Evolutionary conservation across 2,113 vertebrate genomes (phyloP), one percentile per base, ranked within the genome.

Genomic region (Macheiramphus alcinus): DNA sequence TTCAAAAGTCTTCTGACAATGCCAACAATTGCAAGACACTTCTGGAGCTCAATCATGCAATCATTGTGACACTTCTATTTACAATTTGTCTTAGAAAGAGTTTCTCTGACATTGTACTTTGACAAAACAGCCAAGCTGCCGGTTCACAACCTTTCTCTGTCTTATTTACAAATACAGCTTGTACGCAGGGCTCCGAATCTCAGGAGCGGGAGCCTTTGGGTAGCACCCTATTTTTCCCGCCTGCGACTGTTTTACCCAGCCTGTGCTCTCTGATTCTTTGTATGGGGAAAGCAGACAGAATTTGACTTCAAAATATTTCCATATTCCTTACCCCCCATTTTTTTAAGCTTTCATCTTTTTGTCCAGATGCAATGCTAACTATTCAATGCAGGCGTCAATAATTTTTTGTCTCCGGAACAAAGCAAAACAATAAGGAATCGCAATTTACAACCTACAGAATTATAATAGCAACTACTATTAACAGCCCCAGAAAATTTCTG

Each of bases 61-160:
- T 98, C 98, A 97, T 97, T 95, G 94, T 98, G 98, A 98, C 98
- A 98, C 97, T 98, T 98, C 98, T 98, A 98, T 98, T 98, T 98
- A 98, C 98, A 98, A 97, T 98, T 98, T 98, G 97, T 98, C 98
- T 98, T 98, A 98, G 98, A 98, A 98, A 98, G 98, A 98, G 97
- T 97, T 97, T 98, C 97, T 98, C 97, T 97, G 97, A 98, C 98
- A 98, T 98, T 98, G 98, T 98, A 97, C 98, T 98, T 97, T 75
- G 96, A 98, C 98, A 98, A 98, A 98, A 98, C 97, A 97, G 95
- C 97, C 97, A 90, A 96, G 97, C 98, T 96, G 97, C 97, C 93
- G 53, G 97, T 98, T 98, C 98, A 97, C 97, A 98, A 98, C 97
- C 98, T 97, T 97, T 97, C 97, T 95, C 91, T 96, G 97, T 97